Base-by-base conservation (phyloP, 2,113 vertebrate genomes). In the Reinhardtius hippoglossoides region DNA sequence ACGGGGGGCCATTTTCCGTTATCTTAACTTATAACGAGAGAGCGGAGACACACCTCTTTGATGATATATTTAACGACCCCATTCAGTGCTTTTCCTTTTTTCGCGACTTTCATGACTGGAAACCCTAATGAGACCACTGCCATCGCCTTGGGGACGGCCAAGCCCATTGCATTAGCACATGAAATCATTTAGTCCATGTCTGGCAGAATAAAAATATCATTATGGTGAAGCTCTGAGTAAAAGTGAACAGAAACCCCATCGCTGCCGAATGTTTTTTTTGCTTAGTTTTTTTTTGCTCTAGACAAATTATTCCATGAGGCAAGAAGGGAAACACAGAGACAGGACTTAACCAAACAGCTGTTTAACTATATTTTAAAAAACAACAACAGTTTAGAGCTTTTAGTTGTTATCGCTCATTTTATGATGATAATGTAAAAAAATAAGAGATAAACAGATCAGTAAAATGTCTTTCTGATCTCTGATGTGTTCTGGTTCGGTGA, bases 51-150 rank as follows among this genome's bases (percentile, higher is more conserved):
- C 76, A 85, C 89, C 83, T 89, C 89, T 89, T 92, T 93, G 88
- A 92, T 90, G 88, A 85, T 87, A 85, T 78, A 80, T 88, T 90
- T 91, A 90, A 91, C 72, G 72, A 88, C 78, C 84, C 64, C 54
- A 76, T 87, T 82, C 85, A 75, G 40, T 21, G 84, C 73, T 77
- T 82, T 84, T 71, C 82, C 72, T 35, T 87, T 84, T 52, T 85
- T 78, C 31, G 67, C 54, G 67, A 85, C 86, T 87, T 83, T 83
- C 83, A 87, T 91, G 86, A 92, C 85, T 83, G 58, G 71, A 80
- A 84, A 85, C 59, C 74, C 83, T 92, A 91, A 92, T 90, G 92
- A 93, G 91, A 89, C 82, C 70, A 71, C 48, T 72, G 66, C 77
- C 42, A 65, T 83, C 81, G 87, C 85, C 83, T 50, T 82, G 78